Evolutionary conservation across 2,888 invertebrate genomes (phyloP).

Genomic region (Oegoconia quadripuncta): DNA sequence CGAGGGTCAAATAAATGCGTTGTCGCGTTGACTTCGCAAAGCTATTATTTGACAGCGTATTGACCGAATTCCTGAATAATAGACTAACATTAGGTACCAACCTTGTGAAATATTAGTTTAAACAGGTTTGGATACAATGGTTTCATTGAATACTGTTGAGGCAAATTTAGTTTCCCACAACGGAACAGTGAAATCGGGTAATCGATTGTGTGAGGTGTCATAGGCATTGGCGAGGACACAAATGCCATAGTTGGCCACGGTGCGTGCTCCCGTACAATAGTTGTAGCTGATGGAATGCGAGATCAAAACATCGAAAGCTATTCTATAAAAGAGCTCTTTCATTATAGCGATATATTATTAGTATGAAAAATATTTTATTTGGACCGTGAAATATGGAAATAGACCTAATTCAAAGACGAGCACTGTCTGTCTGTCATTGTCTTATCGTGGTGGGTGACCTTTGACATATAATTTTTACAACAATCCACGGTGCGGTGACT

Average conservation of each 20-base stretch:
- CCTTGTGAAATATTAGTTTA: background rate
- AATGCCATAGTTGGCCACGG: slow-evolving; percentile 46
- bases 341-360: background rate
- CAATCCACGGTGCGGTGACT: slow-evolving; percentile 11
- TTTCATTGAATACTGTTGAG: slow-evolving; percentile 4
- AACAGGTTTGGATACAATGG: slow-evolving; percentile 3
- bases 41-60: background rate
- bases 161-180: slow-evolving; percentile 27
- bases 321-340: background rate
- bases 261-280: slow-evolving; percentile 46
- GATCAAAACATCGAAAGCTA: slow-evolving; percentile 15
- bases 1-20: too few species aligned
- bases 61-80: slow-evolving; percentile 7
- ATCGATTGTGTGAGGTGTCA: slow-evolving; percentile 57
- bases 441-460: slow-evolving; percentile 13
- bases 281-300: slow-evolving; percentile 38
- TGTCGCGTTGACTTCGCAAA: too few species aligned
- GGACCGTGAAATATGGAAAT: background rate
- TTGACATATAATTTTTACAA: slow-evolving; percentile 9
- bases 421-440: background rate
- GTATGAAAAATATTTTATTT: background rate
- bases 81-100: background rate
- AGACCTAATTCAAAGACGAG: slow-evolving; percentile 4
- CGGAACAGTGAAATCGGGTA: slow-evolving; percentile 38
- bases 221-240: slow-evolving; percentile 41